Conservation (phyloP, 2,888 invertebrate species). For the Pammene fasciana region DNA sequence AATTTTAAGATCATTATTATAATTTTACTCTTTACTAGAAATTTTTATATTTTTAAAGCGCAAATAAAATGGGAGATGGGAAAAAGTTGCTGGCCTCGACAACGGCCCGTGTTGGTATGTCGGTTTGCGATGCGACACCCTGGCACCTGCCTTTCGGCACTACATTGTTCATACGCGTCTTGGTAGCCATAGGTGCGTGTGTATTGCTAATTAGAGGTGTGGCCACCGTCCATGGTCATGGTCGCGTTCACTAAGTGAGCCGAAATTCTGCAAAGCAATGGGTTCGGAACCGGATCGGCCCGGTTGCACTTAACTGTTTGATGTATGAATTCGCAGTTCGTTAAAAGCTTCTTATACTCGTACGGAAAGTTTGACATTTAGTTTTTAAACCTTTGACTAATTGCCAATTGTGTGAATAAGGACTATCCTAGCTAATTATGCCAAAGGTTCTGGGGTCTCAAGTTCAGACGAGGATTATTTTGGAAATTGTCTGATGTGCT, state of each 20-base stretch:
- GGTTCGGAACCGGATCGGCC: no score
- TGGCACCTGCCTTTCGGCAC: not conserved
- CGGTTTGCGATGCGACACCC: conserved; percentile 18
- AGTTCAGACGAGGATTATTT: no score
- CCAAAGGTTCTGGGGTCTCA: no score
- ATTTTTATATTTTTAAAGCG: not conserved
- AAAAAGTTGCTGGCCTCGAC: conserved; percentile 12
- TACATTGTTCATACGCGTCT: conserved; percentile 4
- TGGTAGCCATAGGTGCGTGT: not conserved
- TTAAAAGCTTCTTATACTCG: not conserved
- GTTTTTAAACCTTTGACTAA: no score
- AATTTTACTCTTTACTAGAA: not conserved
- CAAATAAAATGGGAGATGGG: not conserved
- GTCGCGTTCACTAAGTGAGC: not conserved
- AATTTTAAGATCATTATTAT: not conserved
- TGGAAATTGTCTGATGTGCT: no score
- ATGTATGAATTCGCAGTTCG: not conserved
- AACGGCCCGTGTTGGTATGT: conserved; percentile 20
- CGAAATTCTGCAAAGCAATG: no score
- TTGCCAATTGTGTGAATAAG: no score
- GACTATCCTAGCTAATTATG: no score
- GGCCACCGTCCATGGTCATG: not conserved
- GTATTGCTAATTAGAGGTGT: conserved; percentile 9
- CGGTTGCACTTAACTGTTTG: no score
- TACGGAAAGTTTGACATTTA: no score